Conservation (phyloP, 2,888 invertebrate species). For the Caenorhabditis macrosperma region DNA sequence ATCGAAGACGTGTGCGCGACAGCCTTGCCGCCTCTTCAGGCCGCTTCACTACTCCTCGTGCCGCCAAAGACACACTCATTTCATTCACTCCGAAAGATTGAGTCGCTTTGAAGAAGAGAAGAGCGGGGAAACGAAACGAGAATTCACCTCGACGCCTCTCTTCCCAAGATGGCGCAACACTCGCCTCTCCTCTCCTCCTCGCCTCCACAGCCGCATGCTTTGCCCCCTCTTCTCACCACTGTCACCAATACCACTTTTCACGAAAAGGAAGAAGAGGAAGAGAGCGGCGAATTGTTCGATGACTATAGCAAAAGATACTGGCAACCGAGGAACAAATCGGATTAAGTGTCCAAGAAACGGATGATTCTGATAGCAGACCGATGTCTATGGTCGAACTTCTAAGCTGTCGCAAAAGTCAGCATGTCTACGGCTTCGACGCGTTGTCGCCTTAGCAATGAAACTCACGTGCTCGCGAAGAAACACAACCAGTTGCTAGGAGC, state of each 20-base stretch:
- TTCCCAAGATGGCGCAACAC: background rate
- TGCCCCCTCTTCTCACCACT: background rate
- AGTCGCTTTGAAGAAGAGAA: conserved; percentile 1
- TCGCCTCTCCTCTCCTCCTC: background rate
- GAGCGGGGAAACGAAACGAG: conserved; percentile 3
- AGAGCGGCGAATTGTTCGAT: background rate
- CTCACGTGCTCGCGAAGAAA: too few species aligned
- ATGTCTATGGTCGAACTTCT: too few species aligned
- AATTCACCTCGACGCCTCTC: background rate
- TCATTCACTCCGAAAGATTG: conserved; percentile 40
- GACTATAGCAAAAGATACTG: background rate
- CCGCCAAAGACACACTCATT: conserved; percentile 46
- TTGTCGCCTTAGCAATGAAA: too few species aligned
- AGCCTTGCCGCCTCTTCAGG: background rate
- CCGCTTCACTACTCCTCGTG: conserved; percentile 13
- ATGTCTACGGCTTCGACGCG: too few species aligned
- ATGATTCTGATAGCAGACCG: too few species aligned
- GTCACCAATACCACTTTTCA: conserved; percentile 12
- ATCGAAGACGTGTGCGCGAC: conserved; percentile 46
- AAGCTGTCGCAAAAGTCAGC: too few species aligned
- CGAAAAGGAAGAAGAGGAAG: conserved; percentile 9
- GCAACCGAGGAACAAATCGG: conserved; percentile 10
- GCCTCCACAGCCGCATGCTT: too few species aligned
- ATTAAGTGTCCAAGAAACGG: background rate
- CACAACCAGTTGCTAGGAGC: too few species aligned